Evolutionary conservation across 1,140 invertebrate species (phyloP).

Genomic region (Zaprionus africanus): DNA sequence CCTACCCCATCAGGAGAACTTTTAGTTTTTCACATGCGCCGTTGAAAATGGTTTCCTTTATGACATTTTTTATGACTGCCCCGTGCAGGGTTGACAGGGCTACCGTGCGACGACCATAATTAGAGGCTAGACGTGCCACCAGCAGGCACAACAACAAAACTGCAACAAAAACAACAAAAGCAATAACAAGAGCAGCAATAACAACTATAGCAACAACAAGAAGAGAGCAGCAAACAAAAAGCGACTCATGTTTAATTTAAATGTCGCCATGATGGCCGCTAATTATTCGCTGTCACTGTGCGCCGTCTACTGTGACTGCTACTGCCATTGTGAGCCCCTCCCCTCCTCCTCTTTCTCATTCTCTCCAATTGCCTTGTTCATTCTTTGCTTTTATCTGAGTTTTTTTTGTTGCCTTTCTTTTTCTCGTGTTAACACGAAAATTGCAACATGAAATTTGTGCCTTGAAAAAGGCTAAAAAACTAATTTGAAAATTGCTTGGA

Average conservation of each 20-base stretch:
- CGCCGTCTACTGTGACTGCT: constrained; percentile 52
- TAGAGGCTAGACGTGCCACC: constrained; percentile 46
- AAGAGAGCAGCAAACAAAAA: constrained; percentile 25
- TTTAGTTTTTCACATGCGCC: constrained; percentile 26
- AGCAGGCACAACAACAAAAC: constrained; percentile 16
- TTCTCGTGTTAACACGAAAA: constrained; percentile 52
- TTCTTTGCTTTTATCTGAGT: constrained; percentile 6
- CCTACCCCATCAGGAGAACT: background rate
- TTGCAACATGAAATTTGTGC: constrained; percentile 39
- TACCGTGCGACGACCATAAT: constrained; percentile 56
- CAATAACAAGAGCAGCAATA: background rate
- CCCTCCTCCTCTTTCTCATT: background rate
- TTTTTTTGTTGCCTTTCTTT: constrained; percentile 26
- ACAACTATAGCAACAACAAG: constrained; percentile 11
- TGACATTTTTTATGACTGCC: constrained; percentile 74
- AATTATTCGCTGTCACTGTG: constrained; percentile 71
- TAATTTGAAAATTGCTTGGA: constrained; percentile 74
- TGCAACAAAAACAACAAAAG: constrained; percentile 16
- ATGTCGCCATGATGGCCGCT: constrained; percentile 60
- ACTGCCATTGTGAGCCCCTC: constrained; percentile 20
- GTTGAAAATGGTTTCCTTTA: constrained; percentile 72
- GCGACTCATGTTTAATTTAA: constrained; percentile 73
- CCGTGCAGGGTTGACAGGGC: constrained; percentile 58
- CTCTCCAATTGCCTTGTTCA: constrained; percentile 28
- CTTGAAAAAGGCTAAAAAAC: constrained; percentile 64